A percentile compares a stretch with the other conserved stretches of the same genome.
These are phyloP conservation scores for Agrypnia vestita DNA, from an alignment of 1,140 invertebrate genomes.

Conservation along the genomic window DNA sequence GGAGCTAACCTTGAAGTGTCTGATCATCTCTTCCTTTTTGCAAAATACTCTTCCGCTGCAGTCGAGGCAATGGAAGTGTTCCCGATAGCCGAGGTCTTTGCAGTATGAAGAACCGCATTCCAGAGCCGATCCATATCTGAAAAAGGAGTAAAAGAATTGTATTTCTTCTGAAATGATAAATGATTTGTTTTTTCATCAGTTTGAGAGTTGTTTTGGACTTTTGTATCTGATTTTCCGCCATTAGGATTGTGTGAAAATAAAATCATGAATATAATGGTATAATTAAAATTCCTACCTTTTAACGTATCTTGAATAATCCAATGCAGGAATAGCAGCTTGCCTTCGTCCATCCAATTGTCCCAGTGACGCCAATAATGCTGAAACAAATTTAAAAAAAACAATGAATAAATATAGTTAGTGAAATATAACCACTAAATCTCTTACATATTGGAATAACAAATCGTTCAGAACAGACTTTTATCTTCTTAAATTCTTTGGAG, in stretches of 20 bases:
- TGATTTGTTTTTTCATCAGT: too few species aligned
- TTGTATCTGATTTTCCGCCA: too few species aligned
- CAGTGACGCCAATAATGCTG: slow-evolving; percentile 74
- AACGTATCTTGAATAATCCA: slow-evolving; percentile 88
- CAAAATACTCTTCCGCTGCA: slow-evolving; percentile 92
- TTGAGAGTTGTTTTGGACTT: too few species aligned
- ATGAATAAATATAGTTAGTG: too few species aligned
- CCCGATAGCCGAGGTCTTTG: slow-evolving; percentile 88
- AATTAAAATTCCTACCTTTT: slow-evolving; percentile 74
- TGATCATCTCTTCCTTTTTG: slow-evolving; percentile 99
- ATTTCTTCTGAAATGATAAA: too few species aligned
- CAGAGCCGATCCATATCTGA: slow-evolving; percentile 76
- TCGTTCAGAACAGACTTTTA: too few species aligned
- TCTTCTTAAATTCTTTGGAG: too few species aligned
- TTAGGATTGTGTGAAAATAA: too few species aligned
- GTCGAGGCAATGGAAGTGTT: slow-evolving; percentile 97
- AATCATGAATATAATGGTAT: too few species aligned
- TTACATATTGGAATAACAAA: too few species aligned
- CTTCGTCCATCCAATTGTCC: slow-evolving; percentile 71
- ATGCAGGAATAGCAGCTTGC: slow-evolving; percentile 68
- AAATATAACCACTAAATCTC: too few species aligned
- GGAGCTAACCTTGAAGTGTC: slow-evolving; percentile 82
- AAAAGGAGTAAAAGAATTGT: slow-evolving; percentile 3
- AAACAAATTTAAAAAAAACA: slow-evolving; percentile 63
- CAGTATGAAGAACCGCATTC: slow-evolving; percentile 88